phyloP scores from a whole-genome alignment of 1,140 invertebrate species.

The Pogonognathellus flavescens region DNA sequence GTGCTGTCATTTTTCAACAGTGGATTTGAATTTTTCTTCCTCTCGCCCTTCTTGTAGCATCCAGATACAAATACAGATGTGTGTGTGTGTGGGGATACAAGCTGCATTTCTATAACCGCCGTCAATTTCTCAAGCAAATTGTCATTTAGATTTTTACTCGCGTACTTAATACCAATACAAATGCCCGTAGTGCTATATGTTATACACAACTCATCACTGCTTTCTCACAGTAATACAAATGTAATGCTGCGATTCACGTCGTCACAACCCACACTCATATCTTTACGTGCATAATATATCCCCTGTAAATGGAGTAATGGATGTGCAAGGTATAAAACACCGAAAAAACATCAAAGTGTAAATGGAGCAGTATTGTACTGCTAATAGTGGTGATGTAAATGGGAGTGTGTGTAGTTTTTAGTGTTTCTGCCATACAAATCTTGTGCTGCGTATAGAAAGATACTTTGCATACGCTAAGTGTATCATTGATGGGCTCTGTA shows the following conservation, averaged over 20 bases:
- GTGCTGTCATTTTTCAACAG: conserved; percentile 36
- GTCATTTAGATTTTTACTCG: conserved; percentile 40
- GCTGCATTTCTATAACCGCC: neutral
- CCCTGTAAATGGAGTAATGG: too few species aligned
- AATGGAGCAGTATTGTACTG: too few species aligned
- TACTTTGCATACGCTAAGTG: too few species aligned
- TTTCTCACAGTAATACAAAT: neutral
- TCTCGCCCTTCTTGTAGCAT: conserved; percentile 5
- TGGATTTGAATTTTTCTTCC: conserved; percentile 45
- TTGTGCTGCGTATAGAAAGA: too few species aligned
- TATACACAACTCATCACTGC: conserved; percentile 2
- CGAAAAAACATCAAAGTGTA: too few species aligned
- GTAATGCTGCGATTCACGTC: conserved; percentile 3
- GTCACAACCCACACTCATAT: neutral
- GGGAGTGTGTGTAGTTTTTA: too few species aligned
- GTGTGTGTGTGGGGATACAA: neutral
- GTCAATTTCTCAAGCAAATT: conserved; percentile 31
- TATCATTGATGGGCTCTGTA: neutral
- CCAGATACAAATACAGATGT: neutral
- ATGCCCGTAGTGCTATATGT: neutral
- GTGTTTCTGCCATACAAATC: too few species aligned
- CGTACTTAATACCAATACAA: conserved; percentile 38
- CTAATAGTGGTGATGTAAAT: too few species aligned
- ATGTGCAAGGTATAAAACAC: too few species aligned
- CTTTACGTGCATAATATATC: neutral